A percentile compares a stretch with the other conserved stretches of the same genome.
Conservation (phyloP, 2,888 invertebrate species). For the Rhaphigaster nebulosa region DNA sequence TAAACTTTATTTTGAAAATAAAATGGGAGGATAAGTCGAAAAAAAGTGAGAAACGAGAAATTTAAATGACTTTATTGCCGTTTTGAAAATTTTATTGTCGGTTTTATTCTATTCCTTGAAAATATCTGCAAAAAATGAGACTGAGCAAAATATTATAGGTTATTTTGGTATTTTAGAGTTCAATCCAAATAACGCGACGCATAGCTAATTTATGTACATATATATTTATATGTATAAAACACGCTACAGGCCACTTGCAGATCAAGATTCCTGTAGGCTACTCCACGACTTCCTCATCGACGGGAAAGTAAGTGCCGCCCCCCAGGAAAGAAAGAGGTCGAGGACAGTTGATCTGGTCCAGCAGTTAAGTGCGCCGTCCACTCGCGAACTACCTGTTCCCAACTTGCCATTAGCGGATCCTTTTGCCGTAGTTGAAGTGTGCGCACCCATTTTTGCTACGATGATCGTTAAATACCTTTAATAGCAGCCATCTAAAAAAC, state of each 20-base stretch:
- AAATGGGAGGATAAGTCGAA: too few relatives aligned
- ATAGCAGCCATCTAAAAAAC: not conserved
- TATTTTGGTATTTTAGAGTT: too few relatives aligned
- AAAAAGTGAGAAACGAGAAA: too few relatives aligned
- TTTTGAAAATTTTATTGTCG: too few relatives aligned
- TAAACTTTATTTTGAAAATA: too few relatives aligned
- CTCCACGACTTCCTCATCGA: not conserved
- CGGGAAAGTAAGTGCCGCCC: not conserved
- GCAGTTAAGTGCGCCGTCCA: not conserved
- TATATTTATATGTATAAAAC: not conserved
- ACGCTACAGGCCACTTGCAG: not conserved
- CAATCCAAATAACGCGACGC: too few relatives aligned
- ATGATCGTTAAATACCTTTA: not conserved
- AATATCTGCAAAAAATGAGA: too few relatives aligned
- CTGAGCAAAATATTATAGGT: too few relatives aligned
- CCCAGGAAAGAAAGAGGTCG: constrained; percentile 8
- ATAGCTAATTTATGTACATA: too few relatives aligned
- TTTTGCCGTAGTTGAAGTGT: not conserved
- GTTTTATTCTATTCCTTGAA: too few relatives aligned
- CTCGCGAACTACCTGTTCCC: not conserved
- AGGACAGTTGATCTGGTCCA: not conserved
- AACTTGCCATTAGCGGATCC: not conserved
- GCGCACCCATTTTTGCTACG: not conserved
- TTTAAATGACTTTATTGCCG: too few relatives aligned
- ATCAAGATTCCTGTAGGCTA: not conserved